Conservation (phyloP, 2,797 vertebrate genomes). For the Notolepis coatsorum region DNA sequence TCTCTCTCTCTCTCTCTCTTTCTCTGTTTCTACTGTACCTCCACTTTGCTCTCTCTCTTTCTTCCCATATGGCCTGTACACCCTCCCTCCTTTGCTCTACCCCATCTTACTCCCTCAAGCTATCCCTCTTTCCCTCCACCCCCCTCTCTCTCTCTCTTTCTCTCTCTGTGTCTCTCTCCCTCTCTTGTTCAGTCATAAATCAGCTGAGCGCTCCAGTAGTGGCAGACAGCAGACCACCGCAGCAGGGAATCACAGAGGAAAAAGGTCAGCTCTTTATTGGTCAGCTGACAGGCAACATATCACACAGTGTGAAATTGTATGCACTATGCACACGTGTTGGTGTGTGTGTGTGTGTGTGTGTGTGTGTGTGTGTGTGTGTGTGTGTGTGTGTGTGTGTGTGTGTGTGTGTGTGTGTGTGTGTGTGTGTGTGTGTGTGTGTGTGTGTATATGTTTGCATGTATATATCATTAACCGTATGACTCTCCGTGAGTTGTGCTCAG, state of each 20-base stretch:
- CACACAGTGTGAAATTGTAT: conserved; percentile 22
- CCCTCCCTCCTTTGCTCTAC: no score
- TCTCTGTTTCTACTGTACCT: no score
- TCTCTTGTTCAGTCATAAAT: conserved; percentile 41
- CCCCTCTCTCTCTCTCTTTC: conserved; percentile 26
- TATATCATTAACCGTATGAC: neutral
- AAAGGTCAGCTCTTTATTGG: conserved; percentile 75
- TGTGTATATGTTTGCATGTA: neutral
- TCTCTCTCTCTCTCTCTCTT: conserved; percentile 22
- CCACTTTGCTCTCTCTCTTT: no score
- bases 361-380: conserved; percentile 7
- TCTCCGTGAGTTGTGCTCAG: neutral
- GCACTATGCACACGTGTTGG: no score
- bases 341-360: conserved; percentile 13
- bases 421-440: neutral
- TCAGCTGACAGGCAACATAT: conserved; percentile 66
- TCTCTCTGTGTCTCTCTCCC: neutral
- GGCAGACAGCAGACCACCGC: conserved; percentile 44
- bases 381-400: conserved; percentile 10
- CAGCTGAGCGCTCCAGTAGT: conserved; percentile 53
- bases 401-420: conserved; percentile 13
- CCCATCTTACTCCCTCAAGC: neutral
- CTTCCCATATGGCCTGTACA: no score
- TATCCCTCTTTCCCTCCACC: no score
- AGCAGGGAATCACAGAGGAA: conserved; percentile 45